Percentiles rank a stretch among this genome's conserved stretches.
Conservation (phyloP, 2,888 invertebrate species). For the Xylocampa areola region DNA sequence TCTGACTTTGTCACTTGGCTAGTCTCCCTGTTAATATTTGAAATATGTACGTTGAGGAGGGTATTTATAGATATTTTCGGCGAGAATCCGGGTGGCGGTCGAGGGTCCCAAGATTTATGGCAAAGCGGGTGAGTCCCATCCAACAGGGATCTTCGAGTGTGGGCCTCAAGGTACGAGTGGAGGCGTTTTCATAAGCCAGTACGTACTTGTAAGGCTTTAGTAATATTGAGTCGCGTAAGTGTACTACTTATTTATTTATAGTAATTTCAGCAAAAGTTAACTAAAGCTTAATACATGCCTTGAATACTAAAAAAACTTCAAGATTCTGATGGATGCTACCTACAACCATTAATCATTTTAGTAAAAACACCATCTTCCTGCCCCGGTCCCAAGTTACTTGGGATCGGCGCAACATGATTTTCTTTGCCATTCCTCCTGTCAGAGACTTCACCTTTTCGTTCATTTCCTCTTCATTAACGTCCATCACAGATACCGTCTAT, state of each 20-base stretch:
- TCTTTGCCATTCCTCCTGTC: too few species aligned
- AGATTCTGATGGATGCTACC: too few species aligned
- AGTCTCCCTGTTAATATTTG: constrained; percentile 85
- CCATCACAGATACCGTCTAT: too few species aligned
- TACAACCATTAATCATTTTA: too few species aligned
- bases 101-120: constrained; percentile 89
- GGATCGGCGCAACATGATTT: too few species aligned
- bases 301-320: too few species aligned
- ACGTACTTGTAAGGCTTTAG: background rate
- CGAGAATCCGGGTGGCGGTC: constrained; percentile 88
- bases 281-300: too few species aligned
- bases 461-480: too few species aligned
- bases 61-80: constrained; percentile 89
- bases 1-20: constrained; percentile 74
- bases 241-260: background rate
- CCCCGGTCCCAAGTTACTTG: too few species aligned
- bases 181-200: constrained; percentile 31
- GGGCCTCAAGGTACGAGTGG: constrained; percentile 57
- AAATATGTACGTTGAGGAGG: constrained; percentile 85
- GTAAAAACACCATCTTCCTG: too few species aligned
- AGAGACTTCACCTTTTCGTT: too few species aligned
- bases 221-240: background rate
- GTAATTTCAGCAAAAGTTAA: too few species aligned
- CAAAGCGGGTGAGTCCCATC: constrained; percentile 88
- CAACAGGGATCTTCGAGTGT: constrained; percentile 82